Percentiles rank a stretch among this genome's conserved stretches.
phyloP scores from a whole-genome alignment of 1,140 invertebrate species.

The Drosophila obscura region DNA sequence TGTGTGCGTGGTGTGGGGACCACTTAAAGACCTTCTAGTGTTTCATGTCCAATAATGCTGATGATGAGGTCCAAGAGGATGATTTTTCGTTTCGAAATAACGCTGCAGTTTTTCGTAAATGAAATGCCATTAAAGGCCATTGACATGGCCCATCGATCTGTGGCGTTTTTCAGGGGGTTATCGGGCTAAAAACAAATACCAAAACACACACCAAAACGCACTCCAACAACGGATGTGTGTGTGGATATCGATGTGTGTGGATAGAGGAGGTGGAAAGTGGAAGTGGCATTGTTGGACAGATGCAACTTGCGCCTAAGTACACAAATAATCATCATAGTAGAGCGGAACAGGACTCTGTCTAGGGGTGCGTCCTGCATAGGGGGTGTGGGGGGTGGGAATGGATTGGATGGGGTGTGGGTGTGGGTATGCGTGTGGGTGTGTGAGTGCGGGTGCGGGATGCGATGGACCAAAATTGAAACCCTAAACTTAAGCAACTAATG shows the following conservation, averaged over 20 bases:
- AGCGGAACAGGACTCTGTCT: too few relatives aligned
- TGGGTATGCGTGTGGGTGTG: not conserved
- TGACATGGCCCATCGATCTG: slow-evolving; percentile 76
- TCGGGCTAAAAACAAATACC: slow-evolving; percentile 54
- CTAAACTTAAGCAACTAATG: slow-evolving; percentile 62
- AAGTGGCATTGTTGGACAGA: slow-evolving; percentile 24
- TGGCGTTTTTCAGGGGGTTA: slow-evolving; percentile 14
- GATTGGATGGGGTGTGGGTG: slow-evolving; percentile 19
- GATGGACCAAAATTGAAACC: slow-evolving; percentile 62
- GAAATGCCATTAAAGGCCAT: slow-evolving; percentile 77
- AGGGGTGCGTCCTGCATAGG: slow-evolving; percentile 4
- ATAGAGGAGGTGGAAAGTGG: not conserved
- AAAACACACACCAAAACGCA: slow-evolving; percentile 55
- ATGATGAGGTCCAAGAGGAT: slow-evolving; percentile 46
- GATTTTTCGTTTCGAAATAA: slow-evolving; percentile 55
- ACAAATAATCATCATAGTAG: slow-evolving; percentile 2
- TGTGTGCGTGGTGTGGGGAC: too few relatives aligned
- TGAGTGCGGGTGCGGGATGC: slow-evolving; percentile 8
- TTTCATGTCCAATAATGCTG: slow-evolving; percentile 40
- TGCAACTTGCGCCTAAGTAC: slow-evolving; percentile 40
- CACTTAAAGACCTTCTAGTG: slow-evolving; percentile 16
- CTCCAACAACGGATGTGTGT: slow-evolving; percentile 23
- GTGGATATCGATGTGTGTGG: not conserved
- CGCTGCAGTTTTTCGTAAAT: slow-evolving; percentile 58
- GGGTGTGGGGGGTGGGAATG: slow-evolving; percentile 37